phyloP scores from a whole-genome alignment of 35 echinoderm and acorn worm species.

The Ophiothrix spiculata region DNA sequence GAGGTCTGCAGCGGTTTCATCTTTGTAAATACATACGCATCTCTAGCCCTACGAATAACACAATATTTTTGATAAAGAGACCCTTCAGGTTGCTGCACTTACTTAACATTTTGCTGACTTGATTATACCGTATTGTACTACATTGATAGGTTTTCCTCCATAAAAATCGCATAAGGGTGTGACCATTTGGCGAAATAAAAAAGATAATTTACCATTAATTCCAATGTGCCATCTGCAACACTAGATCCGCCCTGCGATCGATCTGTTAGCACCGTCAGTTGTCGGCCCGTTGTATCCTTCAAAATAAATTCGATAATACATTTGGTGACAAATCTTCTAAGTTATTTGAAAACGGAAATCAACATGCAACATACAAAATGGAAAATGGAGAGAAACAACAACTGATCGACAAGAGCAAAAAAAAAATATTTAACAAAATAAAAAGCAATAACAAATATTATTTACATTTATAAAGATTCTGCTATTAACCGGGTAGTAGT shows the following conservation, averaged over 20 bases:
- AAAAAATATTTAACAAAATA: not conserved
- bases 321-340: not conserved
- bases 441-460: not conserved
- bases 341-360: not conserved
- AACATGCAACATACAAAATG: not conserved
- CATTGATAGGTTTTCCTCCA: not conserved
- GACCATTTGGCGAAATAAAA: not conserved
- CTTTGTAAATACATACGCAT: too few species aligned
- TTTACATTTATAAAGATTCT: constrained; percentile 83
- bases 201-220: constrained; percentile 71
- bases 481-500: constrained; percentile 97
- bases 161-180: not conserved
- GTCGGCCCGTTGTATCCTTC: constrained; percentile 51
- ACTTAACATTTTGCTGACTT: not conserved
- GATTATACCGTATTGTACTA: not conserved
- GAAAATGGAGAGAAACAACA: not conserved
- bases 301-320: not conserved
- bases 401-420: not conserved
- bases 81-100: not conserved
- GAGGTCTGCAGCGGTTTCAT: too few species aligned
- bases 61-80: not conserved
- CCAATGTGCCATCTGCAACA: constrained; percentile 69
- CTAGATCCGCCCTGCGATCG: constrained; percentile 90
- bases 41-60: not conserved
- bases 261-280: constrained; percentile 85